Evolutionary conservation across 2,113 vertebrate species (phyloP).

Genomic region (Centropristis striata): DNA sequence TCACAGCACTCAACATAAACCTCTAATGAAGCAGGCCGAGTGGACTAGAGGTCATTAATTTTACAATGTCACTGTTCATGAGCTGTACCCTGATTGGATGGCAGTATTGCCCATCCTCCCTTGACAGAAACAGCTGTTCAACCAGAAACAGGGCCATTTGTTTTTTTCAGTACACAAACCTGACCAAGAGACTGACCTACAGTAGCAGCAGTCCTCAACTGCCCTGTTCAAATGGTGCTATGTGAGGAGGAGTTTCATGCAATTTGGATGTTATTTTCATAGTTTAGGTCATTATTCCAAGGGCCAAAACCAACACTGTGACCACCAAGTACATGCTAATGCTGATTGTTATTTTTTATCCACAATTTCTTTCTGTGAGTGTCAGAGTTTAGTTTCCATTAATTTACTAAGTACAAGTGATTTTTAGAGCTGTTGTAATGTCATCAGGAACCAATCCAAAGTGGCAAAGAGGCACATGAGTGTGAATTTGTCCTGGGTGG

Average conservation of each 20-base stretch:
- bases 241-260: background rate
- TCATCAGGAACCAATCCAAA: background rate
- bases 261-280: background rate
- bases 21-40: slow-evolving; percentile 45
- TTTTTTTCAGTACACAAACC: slow-evolving; percentile 1
- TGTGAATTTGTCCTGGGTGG: background rate
- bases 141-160: slow-evolving; percentile 9
- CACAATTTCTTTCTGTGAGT: no score
- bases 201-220: background rate
- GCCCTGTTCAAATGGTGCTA: background rate
- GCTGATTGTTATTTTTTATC: no score
- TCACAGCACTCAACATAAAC: slow-evolving; percentile 35
- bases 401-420: no score
- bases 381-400: no score
- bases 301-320: background rate
- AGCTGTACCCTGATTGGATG: slow-evolving; percentile 29
- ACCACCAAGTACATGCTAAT: background rate
- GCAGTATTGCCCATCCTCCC: slow-evolving; percentile 10
- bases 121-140: slow-evolving; percentile 53
- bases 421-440: background rate
- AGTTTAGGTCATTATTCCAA: background rate
- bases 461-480: background rate
- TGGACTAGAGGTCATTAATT: slow-evolving; percentile 47
- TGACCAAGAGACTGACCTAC: background rate
- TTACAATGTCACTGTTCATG: slow-evolving; percentile 38